Evolutionary conservation across 2,113 vertebrate species (phyloP), one percentile per base, ranked within the genome.

Genomic region (Cisticola juncidis): DNA sequence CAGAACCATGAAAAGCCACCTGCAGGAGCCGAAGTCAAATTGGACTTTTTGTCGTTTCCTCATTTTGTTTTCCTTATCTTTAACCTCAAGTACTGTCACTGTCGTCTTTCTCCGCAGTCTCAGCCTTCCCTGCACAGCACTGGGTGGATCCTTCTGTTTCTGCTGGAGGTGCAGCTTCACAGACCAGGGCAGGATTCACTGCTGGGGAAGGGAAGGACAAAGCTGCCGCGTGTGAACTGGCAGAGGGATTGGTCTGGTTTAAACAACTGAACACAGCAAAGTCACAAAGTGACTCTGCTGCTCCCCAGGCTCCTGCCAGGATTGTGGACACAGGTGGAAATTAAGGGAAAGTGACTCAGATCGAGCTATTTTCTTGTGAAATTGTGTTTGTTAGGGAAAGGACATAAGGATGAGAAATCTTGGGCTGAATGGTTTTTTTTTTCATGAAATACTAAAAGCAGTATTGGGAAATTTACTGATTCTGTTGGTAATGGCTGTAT

Each of bases 91-190:
- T 29, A 19, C 15, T 44, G 21, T 35, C 38, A 21, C 13, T 12
- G 50, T 24, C 23, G 1, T 6, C 9, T 14, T 42, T 61, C 38
- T 22, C 7, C 0, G 1, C 9, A 1, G 3, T 10, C 24, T 42
- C 12, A 2, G 31, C 60, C 20, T 31, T 40, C 47, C 23, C 3
- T 12, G 22, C 23, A 10, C 0, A 0, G n/a, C 44, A 44, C 8
- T 22, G 14, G 12, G 24, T 2, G 16, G 14, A 14, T 58, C 11
- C 9, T 19, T n/a, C 36, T 26, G 26, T 38, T 26, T 25, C 20
- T 16, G 29, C 38, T 23, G 76, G 50, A 53, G 44, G 2, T 25
- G 25, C 56, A 33, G 66, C n/a, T 6, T n/a, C 26, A 3, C n/a
- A 25, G 21, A 31, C 3, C 4, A 31, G 13, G 9, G 24, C 5